Evolutionary conservation across 2,888 invertebrate genomes (phyloP).

Genomic region (Selenia dentaria): DNA sequence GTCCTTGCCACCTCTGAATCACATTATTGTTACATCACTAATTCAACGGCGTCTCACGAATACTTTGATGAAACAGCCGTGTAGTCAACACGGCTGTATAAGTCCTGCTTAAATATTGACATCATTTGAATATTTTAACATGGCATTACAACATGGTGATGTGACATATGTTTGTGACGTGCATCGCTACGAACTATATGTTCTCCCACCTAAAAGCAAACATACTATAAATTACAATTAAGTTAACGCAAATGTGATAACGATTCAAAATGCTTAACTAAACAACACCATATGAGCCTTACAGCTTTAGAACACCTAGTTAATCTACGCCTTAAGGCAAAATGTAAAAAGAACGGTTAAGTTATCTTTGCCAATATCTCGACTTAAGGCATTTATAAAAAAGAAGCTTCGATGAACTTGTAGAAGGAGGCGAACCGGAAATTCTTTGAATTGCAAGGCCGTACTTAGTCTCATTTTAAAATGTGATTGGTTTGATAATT

Average conservation of each 20-base stretch:
- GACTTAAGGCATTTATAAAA: too few relatives aligned
- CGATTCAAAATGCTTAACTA: neutral
- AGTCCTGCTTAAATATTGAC: slow-evolving; percentile 17
- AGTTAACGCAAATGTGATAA: slow-evolving; percentile 11
- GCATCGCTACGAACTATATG: too few relatives aligned
- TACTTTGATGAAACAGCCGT: too few relatives aligned
- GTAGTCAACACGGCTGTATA: too few relatives aligned
- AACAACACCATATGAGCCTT: neutral
- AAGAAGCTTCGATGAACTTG: slow-evolving; percentile 6
- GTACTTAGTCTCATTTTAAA: neutral
- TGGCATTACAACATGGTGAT: slow-evolving; percentile 27
- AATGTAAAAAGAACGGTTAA: neutral
- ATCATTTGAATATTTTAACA: slow-evolving; percentile 20
- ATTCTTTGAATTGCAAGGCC: slow-evolving; percentile 15
- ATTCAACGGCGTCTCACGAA: too few relatives aligned
- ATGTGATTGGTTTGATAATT: neutral
- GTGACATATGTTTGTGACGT: slow-evolving; percentile 17
- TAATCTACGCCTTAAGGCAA: neutral
- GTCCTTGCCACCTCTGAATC: too few relatives aligned
- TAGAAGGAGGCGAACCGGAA: slow-evolving; percentile 21
- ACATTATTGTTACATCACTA: too few relatives aligned
- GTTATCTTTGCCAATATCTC: too few relatives aligned
- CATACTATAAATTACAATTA: slow-evolving; percentile 10
- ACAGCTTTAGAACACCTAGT: too few relatives aligned
- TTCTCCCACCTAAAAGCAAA: slow-evolving; percentile 22